Base-by-base conservation (phyloP, 2,113 vertebrate genomes). In the Emydura subglobosa region DNA sequence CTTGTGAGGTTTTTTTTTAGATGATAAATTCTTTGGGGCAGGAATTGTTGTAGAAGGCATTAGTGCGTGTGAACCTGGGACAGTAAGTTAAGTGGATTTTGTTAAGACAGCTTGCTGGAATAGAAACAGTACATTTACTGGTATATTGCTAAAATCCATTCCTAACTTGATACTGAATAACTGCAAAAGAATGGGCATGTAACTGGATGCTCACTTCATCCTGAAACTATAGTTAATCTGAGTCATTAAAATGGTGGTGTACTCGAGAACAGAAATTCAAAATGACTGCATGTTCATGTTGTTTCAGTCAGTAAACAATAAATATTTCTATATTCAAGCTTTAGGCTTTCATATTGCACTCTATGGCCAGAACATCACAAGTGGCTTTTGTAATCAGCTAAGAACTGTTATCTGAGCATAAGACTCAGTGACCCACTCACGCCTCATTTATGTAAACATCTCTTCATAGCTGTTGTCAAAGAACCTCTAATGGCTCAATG, bases 81-180 rank as follows among this genome's bases (percentile, higher is more conserved):
- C 50, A 29, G 27, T 65, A 79, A 91, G 21, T 3, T n/a, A 6
- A 39, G 16, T 68, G 29, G 44, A 11, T 82, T 50, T 27, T 50
- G 82, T 81, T 50, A 89, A 0, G 0, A 44, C 76, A 61, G 21
- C 25, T 81, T 7, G 7, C 14, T 57, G 57, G 34, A 84, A 39
- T 44, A 0, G 1, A 84, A 49, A 22, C 50, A 85, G 42, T 14
- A 27, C 0, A 0, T 72, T 72, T 80, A 57, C 34, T 89, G 31
- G 25, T 72, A 8, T 51, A n/a, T 16, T 84, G 24, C 31, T 76
- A n/a, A 54, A 5, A 19, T n/a, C 22, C 42, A 47, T 57, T 14
- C 14, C 74, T 89, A 85, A 89, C 51, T 31, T 61, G 50, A 31
- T 5, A 44, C n/a, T 81, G 51, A 91, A 86, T 4, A 96, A 59